Conservation (phyloP, 2,888 invertebrate genomes). For the Sphaeridia pumilis region DNA sequence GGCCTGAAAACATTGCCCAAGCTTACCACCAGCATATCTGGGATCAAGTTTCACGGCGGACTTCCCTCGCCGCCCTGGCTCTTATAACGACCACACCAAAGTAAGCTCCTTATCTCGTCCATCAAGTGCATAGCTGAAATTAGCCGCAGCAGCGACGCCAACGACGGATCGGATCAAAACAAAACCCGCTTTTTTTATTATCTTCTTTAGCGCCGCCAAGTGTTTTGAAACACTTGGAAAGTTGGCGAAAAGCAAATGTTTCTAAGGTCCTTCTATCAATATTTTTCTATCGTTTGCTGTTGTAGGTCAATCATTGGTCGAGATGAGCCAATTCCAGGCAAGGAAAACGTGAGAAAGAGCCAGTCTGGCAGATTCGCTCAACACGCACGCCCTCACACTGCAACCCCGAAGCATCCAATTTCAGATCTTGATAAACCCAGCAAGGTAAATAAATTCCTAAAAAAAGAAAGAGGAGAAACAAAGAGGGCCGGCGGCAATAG, state of each 20-base stretch:
- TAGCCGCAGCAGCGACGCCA: too few species aligned
- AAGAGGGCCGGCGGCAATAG: background rate
- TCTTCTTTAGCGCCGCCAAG: too few species aligned
- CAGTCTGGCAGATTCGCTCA: conserved; percentile 51
- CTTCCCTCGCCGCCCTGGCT: conserved; percentile 80
- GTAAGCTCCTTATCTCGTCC: conserved; percentile 7
- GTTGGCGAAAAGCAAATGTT: too few species aligned
- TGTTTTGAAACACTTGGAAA: too few species aligned
- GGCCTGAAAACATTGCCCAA: conserved; percentile 69
- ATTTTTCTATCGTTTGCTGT: conserved; percentile 1
- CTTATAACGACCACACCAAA: conserved; percentile 55
- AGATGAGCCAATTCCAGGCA: too few species aligned
- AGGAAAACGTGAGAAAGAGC: conserved; percentile 68
- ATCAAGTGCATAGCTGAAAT: too few species aligned
- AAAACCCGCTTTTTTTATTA: too few species aligned
- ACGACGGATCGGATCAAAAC: too few species aligned
- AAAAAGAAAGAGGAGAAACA: background rate
- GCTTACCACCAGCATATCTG: conserved; percentile 82
- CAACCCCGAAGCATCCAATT: conserved; percentile 35
- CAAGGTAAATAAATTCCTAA: conserved; percentile 44
- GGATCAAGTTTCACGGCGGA: conserved; percentile 85
- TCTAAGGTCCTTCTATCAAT: background rate
- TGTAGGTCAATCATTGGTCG: conserved; percentile 60
- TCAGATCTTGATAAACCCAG: conserved; percentile 37
- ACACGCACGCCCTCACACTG: conserved; percentile 39